Evolutionary conservation across 2,888 invertebrate species (phyloP).

Genomic region (Cryptocephalus primarius): DNA sequence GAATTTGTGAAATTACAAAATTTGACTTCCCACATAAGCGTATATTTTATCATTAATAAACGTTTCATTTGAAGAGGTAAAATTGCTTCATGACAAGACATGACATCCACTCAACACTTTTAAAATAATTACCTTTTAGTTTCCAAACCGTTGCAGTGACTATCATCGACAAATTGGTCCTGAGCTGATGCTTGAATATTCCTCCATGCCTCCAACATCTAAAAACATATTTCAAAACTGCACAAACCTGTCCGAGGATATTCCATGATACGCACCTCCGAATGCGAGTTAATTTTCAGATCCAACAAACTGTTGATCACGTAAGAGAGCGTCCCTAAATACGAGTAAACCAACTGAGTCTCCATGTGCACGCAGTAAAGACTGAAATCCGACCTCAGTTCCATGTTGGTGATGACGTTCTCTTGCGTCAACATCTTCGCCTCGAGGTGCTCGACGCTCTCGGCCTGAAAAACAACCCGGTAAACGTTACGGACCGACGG

Average conservation of each 20-base stretch:
- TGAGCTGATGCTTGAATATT: conserved; percentile 1
- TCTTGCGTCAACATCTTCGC: conserved; percentile 52
- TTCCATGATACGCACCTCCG: conserved; percentile 37
- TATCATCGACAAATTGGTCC: conserved; percentile 2
- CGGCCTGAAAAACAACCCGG: conserved; percentile 34
- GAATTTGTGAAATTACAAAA: no score
- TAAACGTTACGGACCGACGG: conserved; percentile 1
- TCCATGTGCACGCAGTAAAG: conserved; percentile 52
- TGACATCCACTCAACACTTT: no score
- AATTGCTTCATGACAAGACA: no score
- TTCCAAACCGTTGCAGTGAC: conserved; percentile 1
- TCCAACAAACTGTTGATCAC: conserved; percentile 46
- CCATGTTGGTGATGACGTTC: conserved; percentile 49
- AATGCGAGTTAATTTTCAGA: conserved; percentile 43
- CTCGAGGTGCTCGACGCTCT: conserved; percentile 49
- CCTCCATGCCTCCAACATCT: neutral
- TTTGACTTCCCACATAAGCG: no score
- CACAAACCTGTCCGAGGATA: no score
- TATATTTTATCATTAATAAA: no score
- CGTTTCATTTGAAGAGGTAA: no score
- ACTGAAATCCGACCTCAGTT: conserved; percentile 49
- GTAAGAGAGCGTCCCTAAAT: conserved; percentile 47
- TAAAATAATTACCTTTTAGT: no score
- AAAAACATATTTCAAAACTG: neutral
- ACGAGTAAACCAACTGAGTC: conserved; percentile 49